Conservation (phyloP, 2,113 vertebrate genomes). For the Amphilophus citrinellus region DNA sequence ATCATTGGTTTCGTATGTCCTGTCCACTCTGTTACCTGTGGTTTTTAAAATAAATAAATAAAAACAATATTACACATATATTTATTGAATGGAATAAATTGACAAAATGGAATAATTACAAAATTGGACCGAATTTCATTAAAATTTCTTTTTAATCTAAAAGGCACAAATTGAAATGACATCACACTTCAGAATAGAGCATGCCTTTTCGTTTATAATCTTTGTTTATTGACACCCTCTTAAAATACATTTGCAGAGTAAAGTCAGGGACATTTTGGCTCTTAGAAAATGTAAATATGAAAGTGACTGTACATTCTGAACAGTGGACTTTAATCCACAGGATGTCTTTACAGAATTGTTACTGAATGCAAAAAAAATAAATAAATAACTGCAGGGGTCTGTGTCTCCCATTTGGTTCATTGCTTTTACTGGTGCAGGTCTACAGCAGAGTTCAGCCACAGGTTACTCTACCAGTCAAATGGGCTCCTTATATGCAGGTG, state of each 20-base stretch:
- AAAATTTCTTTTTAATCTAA: neutral
- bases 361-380: no score
- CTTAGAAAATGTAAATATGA: no score
- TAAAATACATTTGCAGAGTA: neutral
- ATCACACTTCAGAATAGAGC: neutral
- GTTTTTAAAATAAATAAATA: neutral
- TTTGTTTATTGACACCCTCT: neutral
- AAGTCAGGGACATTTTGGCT: neutral
- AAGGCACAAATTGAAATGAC: neutral
- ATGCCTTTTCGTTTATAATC: neutral
- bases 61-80: neutral
- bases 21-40: neutral
- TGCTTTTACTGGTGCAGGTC: neutral
- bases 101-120: no score
- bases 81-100: no score
- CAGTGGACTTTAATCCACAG: no score
- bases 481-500: slow-evolving; percentile 60
- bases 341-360: no score
- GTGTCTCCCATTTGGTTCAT: neutral
- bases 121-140: neutral
- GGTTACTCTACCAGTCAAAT: slow-evolving; percentile 18
- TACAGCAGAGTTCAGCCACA: slow-evolving; percentile 33
- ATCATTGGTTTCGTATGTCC: neutral
- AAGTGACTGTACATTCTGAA: no score
- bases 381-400: neutral